Evolutionary conservation across 2,888 invertebrate genomes (phyloP).

Genomic region (Chymomyza caudatula): DNA sequence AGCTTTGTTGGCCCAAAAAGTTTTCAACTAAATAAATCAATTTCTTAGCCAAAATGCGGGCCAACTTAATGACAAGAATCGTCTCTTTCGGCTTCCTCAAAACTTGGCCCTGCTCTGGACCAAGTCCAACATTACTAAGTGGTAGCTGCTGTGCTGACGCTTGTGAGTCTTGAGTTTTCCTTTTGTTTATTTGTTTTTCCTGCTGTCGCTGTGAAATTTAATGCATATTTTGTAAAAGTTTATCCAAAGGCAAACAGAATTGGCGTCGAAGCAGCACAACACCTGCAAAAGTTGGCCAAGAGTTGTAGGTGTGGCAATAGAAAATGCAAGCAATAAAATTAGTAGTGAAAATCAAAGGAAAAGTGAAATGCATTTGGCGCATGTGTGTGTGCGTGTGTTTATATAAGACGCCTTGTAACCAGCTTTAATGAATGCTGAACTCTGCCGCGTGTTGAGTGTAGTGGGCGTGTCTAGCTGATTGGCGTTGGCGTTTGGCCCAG

Average conservation of each 20-base stretch:
- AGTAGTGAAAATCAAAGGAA: not conserved
- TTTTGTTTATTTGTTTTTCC: conserved; percentile 37
- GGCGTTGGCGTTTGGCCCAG: not conserved
- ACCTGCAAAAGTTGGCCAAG: not conserved
- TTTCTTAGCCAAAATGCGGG: conserved; percentile 22
- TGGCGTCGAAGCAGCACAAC: not conserved
- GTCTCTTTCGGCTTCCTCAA: not conserved
- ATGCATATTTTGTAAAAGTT: conserved; percentile 30
- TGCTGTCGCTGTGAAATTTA: conserved; percentile 2
- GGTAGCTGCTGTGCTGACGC: not conserved
- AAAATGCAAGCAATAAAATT: not conserved
- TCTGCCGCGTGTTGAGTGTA: not conserved
- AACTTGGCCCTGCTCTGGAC: not conserved
- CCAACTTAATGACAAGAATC: conserved; percentile 11
- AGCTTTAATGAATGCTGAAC: conserved; percentile 18
- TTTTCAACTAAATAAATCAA: conserved; percentile 45
- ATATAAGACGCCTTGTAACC: conserved; percentile 1
- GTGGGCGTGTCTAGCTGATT: not conserved
- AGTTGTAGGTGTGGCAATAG: not conserved
- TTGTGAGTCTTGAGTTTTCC: conserved; percentile 19
- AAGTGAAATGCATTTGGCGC: not conserved
- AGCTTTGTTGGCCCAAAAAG: conserved; percentile 9
- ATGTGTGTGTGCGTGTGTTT: not conserved
- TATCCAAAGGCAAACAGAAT: conserved; percentile 5
- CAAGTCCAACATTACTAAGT: not conserved